phyloP scores from a whole-genome alignment of 2,113 vertebrate genomes.

The Globicephala melas region DNA sequence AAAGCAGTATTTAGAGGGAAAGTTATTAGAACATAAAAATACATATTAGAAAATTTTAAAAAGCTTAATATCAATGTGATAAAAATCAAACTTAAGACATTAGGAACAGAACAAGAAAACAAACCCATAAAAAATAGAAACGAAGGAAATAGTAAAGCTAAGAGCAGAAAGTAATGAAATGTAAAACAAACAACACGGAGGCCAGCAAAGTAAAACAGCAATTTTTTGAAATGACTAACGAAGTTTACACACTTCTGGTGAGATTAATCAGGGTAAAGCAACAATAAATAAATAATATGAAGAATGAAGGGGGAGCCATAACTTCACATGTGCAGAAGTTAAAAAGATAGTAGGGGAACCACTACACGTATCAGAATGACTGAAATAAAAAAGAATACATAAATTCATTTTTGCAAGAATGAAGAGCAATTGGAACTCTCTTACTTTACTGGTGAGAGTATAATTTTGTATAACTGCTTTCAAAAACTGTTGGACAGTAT shows the following conservation, averaged over 20 bases:
- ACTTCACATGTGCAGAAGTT: background rate
- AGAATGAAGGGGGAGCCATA: background rate
- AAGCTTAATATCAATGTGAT: background rate
- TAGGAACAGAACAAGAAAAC: background rate
- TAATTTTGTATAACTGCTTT: background rate
- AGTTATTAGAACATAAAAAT: background rate
- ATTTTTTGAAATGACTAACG: background rate
- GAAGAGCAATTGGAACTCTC: background rate
- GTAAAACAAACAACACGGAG: background rate
- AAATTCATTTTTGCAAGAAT: background rate
- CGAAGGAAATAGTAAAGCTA: background rate
- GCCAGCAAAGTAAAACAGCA: background rate
- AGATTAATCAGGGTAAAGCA: background rate
- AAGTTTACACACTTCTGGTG: background rate
- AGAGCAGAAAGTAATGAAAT: background rate
- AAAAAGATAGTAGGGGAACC: background rate
- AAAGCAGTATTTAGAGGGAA: background rate
- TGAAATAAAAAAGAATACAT: background rate
- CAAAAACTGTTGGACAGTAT: background rate
- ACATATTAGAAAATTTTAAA: background rate
- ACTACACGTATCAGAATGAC: background rate
- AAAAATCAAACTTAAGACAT: background rate
- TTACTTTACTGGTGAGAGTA: background rate
- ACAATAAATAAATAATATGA: background rate
- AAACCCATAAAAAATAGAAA: background rate